These are phyloP conservation scores for Styela clava DNA, from an alignment of 23 tunicate genomes.

Conservation along the genomic window DNA sequence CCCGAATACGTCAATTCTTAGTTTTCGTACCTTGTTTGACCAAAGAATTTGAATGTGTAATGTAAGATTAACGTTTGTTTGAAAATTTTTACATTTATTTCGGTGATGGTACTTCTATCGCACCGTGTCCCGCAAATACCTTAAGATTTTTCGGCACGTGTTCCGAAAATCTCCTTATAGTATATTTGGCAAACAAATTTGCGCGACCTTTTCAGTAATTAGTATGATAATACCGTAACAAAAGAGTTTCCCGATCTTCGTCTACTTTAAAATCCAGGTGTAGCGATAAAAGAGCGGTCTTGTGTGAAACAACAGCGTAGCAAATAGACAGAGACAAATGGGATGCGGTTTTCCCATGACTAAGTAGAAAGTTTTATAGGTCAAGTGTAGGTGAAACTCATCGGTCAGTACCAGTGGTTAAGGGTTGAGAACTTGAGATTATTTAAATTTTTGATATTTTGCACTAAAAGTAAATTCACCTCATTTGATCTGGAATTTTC, in stretches of 20 bases:
- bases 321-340: neutral
- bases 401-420: too few species aligned
- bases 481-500: too few species aligned
- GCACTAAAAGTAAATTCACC: too few species aligned
- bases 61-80: neutral
- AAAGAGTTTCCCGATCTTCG: neutral
- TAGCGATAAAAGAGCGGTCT: neutral
- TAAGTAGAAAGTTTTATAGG: neutral
- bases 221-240: neutral
- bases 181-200: neutral
- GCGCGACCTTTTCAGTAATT: neutral
- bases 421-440: too few species aligned
- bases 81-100: neutral
- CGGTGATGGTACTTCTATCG: neutral
- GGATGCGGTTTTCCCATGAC: neutral
- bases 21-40: neutral
- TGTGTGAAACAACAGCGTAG: neutral
- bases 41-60: neutral
- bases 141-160: neutral
- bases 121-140: neutral
- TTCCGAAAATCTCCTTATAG: neutral
- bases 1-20: neutral
- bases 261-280: neutral
- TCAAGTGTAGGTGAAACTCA: neutral
- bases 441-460: too few species aligned